Base-by-base conservation (phyloP, 2,113 vertebrate genomes). In the Sitta europaea region DNA sequence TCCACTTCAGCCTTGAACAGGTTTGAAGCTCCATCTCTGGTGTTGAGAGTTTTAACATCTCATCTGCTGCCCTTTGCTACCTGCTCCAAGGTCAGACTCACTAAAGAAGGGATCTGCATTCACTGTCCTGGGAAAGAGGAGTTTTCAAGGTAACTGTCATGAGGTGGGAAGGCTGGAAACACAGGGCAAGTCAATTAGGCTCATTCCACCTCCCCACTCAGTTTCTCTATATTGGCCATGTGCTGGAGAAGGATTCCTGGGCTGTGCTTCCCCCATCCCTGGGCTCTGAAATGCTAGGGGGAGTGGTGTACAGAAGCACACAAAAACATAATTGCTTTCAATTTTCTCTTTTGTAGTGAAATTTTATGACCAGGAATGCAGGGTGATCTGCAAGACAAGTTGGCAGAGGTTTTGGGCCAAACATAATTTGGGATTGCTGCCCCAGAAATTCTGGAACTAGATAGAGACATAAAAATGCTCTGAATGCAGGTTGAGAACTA, bases 371-470 rank as follows among this genome's bases (percentile, higher is more conserved):
- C 59, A 47, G 45, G 75, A 71, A 71, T 58, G 25, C 66, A 86
- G 54, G 50, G 42, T 70, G 71, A 80, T 90, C 82, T 74, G 72
- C 88, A 88, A 88, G 75, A 54, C 67, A 83, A 80, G 79, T 24
- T 92, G 92, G 91, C 91, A 94, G 92, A 63, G 75, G 51, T 77
- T 86, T 86, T 40, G 67, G 75, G 68, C 94, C 94, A 97, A 93
- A 66, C 54, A 70, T 70, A 86, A 77, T 92, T 88, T 80, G 86
- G 87, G 75, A 92, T 59, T 0, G 2, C 59, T 93, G 90, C 82
- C 75, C 42, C 51, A 43, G 85, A 90, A 93, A 88, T 86, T 47
- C 63, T 86, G 88, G 85, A 96, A 73, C 13, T 21, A 86, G 68
- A 66, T 1, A 80, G 75, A 94, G 71, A 51, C 55, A 88, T 58